Evolutionary conservation across 2,888 invertebrate genomes (phyloP).

Genomic region (Lasioglossum malachurum): DNA sequence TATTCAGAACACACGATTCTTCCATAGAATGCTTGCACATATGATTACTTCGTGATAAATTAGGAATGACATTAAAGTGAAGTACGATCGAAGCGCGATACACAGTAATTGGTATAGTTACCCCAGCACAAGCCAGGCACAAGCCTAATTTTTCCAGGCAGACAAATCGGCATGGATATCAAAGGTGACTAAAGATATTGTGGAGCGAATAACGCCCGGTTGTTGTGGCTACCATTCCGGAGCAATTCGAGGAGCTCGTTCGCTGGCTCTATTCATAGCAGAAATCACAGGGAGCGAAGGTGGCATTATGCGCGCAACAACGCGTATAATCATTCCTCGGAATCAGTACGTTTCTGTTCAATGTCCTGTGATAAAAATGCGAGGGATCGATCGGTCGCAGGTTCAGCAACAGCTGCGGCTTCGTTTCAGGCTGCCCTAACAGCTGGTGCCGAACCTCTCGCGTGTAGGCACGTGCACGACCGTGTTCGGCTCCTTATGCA

Average conservation of each 20-base stretch:
- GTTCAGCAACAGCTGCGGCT: slow-evolving; percentile 61
- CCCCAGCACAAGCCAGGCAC: background rate
- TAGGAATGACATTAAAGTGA: too few species aligned
- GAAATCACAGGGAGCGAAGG: slow-evolving; percentile 21
- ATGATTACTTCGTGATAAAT: too few species aligned
- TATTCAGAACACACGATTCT: too few species aligned
- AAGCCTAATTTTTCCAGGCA: background rate
- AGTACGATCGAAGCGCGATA: too few species aligned
- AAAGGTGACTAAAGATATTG: background rate
- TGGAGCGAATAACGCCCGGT: background rate
- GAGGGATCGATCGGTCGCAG: slow-evolving; percentile 49
- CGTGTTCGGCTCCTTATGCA: slow-evolving; percentile 50
- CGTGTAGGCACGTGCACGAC: slow-evolving; percentile 66
- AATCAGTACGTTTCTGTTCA: slow-evolving; percentile 10
- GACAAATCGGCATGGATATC: background rate
- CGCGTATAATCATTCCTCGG: slow-evolving; percentile 44
- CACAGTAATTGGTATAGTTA: too few species aligned
- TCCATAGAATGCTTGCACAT: too few species aligned
- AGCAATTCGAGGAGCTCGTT: slow-evolving; percentile 6
- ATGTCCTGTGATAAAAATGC: slow-evolving; percentile 47
- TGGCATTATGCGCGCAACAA: slow-evolving; percentile 44
- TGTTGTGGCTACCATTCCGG: background rate
- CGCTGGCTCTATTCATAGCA: slow-evolving; percentile 20
- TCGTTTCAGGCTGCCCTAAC: slow-evolving; percentile 46
- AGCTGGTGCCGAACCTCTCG: slow-evolving; percentile 69